Conservation (phyloP, 1,140 invertebrate species). For the Archegozetes longisetosus region DNA sequence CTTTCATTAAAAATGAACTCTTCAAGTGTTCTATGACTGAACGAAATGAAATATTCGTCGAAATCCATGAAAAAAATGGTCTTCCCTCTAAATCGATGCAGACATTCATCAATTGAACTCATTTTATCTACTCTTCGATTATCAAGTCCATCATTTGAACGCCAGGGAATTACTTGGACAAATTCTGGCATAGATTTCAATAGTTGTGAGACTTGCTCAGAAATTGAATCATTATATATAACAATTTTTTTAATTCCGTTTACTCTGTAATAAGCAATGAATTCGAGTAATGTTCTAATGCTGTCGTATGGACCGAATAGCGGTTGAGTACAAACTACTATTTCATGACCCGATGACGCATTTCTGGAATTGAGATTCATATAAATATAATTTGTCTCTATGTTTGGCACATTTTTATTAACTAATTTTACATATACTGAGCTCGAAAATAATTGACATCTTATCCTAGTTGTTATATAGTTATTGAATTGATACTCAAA, state of each 20-base stretch:
- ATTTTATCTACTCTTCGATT: not conserved
- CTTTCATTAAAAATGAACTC: not conserved
- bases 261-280: not conserved
- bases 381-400: not conserved
- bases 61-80: not conserved
- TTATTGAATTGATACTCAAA: not conserved
- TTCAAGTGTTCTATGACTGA: not conserved
- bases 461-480: not conserved
- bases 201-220: not conserved
- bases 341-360: not conserved
- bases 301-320: not conserved
- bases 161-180: not conserved
- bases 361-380: not conserved
- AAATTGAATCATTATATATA: not conserved
- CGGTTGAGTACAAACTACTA: not conserved
- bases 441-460: not conserved
- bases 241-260: not conserved
- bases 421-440: not conserved
- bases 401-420: not conserved
- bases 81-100: not conserved
- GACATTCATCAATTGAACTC: not conserved
- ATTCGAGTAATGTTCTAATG: not conserved
- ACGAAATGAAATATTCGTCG: not conserved
- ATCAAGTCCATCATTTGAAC: not conserved
- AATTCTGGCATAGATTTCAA: not conserved